phyloP scores from a whole-genome alignment of 2,888 invertebrate genomes.

The Megaustenia siamemsis region DNA sequence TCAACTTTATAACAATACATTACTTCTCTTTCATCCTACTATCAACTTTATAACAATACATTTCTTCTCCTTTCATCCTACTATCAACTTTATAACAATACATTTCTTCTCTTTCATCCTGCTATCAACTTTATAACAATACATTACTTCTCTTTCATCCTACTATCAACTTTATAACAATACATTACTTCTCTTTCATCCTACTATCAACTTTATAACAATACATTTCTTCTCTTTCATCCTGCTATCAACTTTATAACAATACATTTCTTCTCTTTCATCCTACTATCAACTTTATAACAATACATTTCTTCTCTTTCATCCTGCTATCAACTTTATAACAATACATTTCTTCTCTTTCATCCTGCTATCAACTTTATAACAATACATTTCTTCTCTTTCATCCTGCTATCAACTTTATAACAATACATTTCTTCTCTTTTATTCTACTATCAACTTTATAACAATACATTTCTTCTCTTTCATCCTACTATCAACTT shows the following conservation, averaged over 20 bases:
- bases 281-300: neutral
- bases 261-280: neutral
- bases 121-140: neutral
- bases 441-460: neutral
- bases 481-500: neutral
- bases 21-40: too few relatives aligned
- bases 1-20: too few relatives aligned
- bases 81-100: neutral
- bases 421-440: neutral
- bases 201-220: neutral
- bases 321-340: neutral
- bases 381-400: neutral
- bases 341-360: too few relatives aligned
- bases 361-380: neutral
- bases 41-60: neutral
- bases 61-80: neutral
- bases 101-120: neutral
- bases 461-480: neutral
- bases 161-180: too few relatives aligned
- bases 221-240: neutral
- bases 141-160: neutral
- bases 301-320: neutral
- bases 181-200: too few relatives aligned
- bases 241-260: neutral
- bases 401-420: neutral